Evolutionary conservation across 2,797 vertebrate genomes (phyloP).

Genomic region (Spondyliosoma cantharus): DNA sequence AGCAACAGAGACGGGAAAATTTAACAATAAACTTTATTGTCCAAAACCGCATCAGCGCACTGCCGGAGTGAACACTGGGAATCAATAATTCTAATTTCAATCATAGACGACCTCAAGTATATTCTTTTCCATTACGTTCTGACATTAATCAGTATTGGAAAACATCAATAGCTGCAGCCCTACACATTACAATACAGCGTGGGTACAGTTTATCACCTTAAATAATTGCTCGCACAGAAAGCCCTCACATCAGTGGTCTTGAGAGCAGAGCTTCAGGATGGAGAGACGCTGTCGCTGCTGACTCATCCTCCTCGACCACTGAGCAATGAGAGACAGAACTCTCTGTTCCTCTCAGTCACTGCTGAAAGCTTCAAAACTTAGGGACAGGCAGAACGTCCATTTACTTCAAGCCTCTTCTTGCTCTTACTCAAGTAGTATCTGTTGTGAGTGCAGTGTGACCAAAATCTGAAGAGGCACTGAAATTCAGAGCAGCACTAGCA

Average conservation of each 20-base stretch:
- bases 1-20: no score
- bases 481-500: slow-evolving; percentile 3
- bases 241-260: slow-evolving; percentile 28
- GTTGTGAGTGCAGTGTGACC: background rate
- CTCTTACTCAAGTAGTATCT: slow-evolving; percentile 20
- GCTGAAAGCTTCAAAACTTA: slow-evolving; percentile 50
- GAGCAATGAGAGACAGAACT: slow-evolving; percentile 58
- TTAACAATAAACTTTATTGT: no score
- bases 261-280: slow-evolving; percentile 41
- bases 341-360: slow-evolving; percentile 51
- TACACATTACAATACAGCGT: background rate
- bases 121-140: no score
- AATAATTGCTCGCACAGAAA: background rate
- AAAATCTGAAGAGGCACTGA: slow-evolving; percentile 33
- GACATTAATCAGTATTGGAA: background rate
- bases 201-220: background rate
- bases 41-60: no score
- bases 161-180: background rate
- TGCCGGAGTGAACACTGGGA: no score
- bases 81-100: no score
- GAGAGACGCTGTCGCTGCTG: slow-evolving; percentile 51
- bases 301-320: slow-evolving; percentile 52
- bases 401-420: background rate
- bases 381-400: slow-evolving; percentile 42
- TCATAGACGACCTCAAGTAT: no score